phyloP scores from a whole-genome alignment of 2,797 vertebrate genomes.

The Pogonophryne albipinna region DNA sequence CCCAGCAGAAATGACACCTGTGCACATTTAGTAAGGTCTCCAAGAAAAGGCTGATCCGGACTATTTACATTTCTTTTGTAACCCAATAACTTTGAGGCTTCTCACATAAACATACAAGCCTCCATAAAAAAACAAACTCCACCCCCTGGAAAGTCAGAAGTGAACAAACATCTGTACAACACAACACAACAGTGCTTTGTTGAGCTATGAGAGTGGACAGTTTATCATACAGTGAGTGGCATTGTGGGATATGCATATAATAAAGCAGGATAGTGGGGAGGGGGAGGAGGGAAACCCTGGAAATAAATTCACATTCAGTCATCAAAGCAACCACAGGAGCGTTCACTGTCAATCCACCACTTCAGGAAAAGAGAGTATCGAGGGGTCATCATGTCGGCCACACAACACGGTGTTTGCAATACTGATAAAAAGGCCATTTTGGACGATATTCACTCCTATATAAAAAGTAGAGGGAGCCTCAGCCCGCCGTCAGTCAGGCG shows the following conservation, averaged over 20 bases:
- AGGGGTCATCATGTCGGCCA: constrained; percentile 61
- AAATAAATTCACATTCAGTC: constrained; percentile 67
- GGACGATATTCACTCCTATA: constrained; percentile 62
- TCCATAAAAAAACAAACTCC: constrained; percentile 29
- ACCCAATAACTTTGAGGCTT: constrained; percentile 22
- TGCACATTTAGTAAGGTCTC: too few relatives aligned
- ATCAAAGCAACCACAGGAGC: constrained; percentile 52
- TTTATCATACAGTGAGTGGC: constrained; percentile 72
- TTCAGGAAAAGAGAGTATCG: constrained; percentile 38
- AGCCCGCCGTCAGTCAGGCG: constrained; percentile 71
- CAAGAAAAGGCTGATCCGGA: too few relatives aligned
- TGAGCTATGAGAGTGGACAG: constrained; percentile 61
- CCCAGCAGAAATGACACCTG: too few relatives aligned
- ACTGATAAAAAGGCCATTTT: constrained; percentile 75
- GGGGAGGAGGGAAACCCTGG: constrained; percentile 37
- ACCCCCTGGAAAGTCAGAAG: constrained; percentile 26
- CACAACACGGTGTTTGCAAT: constrained; percentile 76
- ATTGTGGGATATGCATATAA: constrained; percentile 68
- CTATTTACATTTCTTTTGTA: background rate
- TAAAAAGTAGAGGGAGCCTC: constrained; percentile 68
- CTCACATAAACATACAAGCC: constrained; percentile 13
- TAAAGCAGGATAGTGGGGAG: constrained; percentile 19
- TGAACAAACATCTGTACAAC: constrained; percentile 61
- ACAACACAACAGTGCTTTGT: constrained; percentile 60
- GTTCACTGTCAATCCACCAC: constrained; percentile 42